Percentiles rank a stretch among this genome's conserved stretches.
phyloP scores from a whole-genome alignment of 2,888 invertebrate species.

The Megastigmus dorsalis region DNA sequence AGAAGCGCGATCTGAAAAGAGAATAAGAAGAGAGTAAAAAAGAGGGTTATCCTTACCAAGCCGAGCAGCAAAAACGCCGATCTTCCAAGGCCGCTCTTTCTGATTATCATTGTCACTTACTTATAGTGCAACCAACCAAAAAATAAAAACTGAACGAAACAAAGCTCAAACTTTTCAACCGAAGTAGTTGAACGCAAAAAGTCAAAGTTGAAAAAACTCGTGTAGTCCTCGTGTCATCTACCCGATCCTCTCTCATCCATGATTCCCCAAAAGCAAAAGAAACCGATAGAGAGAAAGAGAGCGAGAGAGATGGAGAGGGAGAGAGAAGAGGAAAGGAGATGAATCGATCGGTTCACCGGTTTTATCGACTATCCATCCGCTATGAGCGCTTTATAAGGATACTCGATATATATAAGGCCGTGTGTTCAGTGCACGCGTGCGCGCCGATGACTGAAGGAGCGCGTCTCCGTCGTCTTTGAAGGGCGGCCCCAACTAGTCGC shows the following conservation, averaged over 20 bases:
- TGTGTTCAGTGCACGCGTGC: constrained; percentile 64
- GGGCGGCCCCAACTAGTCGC: constrained; percentile 20
- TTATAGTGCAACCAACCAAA: not conserved
- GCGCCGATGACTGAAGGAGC: constrained; percentile 68
- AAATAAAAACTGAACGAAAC: too few relatives aligned
- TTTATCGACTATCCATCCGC: too few relatives aligned
- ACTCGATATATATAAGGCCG: too few relatives aligned
- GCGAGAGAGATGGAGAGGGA: not conserved
- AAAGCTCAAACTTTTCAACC: not conserved
- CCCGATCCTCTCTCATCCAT: constrained; percentile 24
- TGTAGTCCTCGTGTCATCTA: constrained; percentile 27
- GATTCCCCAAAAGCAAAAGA: not conserved
- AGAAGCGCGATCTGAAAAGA: too few relatives aligned
- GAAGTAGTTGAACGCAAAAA: not conserved
- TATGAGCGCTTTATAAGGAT: too few relatives aligned
- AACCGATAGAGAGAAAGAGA: not conserved
- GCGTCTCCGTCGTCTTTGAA: constrained; percentile 50
- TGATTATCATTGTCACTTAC: constrained; percentile 35
- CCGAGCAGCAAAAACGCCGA: not conserved
- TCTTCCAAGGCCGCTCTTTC: not conserved
- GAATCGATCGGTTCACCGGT: too few relatives aligned
- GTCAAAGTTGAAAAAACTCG: not conserved
- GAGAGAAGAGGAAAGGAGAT: not conserved
- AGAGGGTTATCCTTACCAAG: constrained; percentile 41
- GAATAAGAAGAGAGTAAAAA: not conserved